A percentile compares a stretch with the other conserved stretches of the same genome.
Evolutionary conservation across 1,140 invertebrate species (phyloP).

Genomic region (Drosophila grimshawi): DNA sequence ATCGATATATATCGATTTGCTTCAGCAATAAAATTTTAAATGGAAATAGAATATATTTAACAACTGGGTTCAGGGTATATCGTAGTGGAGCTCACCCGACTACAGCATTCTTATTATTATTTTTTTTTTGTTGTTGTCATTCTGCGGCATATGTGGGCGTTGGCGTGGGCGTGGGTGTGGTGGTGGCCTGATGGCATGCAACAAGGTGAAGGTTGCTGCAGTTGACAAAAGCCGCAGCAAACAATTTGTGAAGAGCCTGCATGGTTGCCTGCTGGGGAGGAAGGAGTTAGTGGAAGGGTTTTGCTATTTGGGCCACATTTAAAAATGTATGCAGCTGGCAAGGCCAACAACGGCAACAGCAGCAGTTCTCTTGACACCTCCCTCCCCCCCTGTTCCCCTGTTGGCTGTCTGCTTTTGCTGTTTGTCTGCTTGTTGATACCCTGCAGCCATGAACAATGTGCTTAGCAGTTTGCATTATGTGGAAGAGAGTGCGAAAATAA

Average conservation of each 20-base stretch:
- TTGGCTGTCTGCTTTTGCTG: background rate
- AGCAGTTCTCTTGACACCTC: slow-evolving; percentile 9
- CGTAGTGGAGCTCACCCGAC: too few species aligned
- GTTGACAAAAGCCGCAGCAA: slow-evolving; percentile 68
- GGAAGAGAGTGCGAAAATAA: too few species aligned
- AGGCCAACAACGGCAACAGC: slow-evolving; percentile 46
- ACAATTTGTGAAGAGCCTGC: slow-evolving; percentile 17
- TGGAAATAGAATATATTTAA: too few species aligned
- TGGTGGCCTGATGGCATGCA: slow-evolving; percentile 35
- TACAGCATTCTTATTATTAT: slow-evolving; percentile 24
- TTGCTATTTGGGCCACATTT: slow-evolving; percentile 55
- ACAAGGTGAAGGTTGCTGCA: slow-evolving; percentile 80
- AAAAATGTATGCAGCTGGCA: slow-evolving; percentile 77
- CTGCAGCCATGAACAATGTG: background rate
- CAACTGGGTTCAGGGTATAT: too few species aligned
- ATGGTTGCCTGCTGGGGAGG: background rate
- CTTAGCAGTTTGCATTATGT: background rate
- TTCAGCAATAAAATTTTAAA: too few species aligned
- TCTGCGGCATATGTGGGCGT: slow-evolving; percentile 20
- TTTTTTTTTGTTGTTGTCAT: slow-evolving; percentile 8
- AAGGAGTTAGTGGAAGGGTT: background rate
- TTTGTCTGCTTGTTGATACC: slow-evolving; percentile 18
- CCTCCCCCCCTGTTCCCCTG: background rate
- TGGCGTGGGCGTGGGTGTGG: slow-evolving; percentile 10
- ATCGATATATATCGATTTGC: too few species aligned